Percentiles rank a stretch among this genome's conserved stretches.
Conservation (phyloP, 2,888 invertebrate genomes). For the Ormyrus labotus region DNA sequence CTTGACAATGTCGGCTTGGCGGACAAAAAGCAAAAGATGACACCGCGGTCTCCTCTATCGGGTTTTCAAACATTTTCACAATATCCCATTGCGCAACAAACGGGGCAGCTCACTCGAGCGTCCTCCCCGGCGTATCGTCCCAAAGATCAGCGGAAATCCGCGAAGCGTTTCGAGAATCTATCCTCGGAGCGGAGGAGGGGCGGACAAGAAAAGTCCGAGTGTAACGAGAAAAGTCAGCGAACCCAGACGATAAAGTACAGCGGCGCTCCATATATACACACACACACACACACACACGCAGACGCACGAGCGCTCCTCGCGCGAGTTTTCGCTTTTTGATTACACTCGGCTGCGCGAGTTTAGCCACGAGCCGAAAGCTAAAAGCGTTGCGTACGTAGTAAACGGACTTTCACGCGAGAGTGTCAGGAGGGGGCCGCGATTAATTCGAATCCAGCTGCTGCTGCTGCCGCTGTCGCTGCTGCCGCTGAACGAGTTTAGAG, state of each 20-base stretch:
- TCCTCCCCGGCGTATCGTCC: neutral
- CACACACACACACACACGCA: too few relatives aligned
- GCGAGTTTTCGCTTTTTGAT: constrained; percentile 36
- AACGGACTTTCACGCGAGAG: constrained; percentile 31
- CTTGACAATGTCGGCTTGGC: too few relatives aligned
- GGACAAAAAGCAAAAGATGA: too few relatives aligned
- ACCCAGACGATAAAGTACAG: constrained; percentile 10
- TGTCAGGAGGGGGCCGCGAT: constrained; percentile 36
- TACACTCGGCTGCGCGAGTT: neutral
- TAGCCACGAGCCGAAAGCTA: neutral
- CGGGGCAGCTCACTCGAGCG: neutral
- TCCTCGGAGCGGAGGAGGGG: neutral
- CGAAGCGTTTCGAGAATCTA: constrained; percentile 42
- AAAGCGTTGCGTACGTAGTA: neutral
- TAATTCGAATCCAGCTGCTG: constrained; percentile 50
- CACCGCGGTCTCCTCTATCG: too few relatives aligned
- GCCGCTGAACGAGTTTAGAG: too few relatives aligned
- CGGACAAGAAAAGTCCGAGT: constrained; percentile 35
- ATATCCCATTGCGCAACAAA: constrained; percentile 21
- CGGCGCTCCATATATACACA: too few relatives aligned
- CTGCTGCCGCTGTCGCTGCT: neutral
- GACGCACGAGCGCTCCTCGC: too few relatives aligned
- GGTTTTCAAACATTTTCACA: constrained; percentile 23
- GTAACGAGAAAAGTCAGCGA: constrained; percentile 49
- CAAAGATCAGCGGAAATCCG: constrained; percentile 43